phyloP scores from a whole-genome alignment of 2,797 vertebrate genomes.

The Helicolenus hilgendorfi region DNA sequence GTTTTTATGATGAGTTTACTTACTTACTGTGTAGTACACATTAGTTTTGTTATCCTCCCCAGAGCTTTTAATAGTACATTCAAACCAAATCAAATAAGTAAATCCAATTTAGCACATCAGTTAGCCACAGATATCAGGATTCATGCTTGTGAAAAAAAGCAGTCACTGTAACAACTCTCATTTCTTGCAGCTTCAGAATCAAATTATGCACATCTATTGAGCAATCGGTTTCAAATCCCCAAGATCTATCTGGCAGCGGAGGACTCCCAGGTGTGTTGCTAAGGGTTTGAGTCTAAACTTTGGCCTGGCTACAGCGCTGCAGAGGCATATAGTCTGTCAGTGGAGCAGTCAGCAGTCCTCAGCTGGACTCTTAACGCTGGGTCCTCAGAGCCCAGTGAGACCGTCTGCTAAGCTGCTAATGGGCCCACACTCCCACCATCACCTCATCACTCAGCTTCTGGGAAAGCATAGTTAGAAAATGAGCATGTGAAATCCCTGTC shows the following conservation, averaged over 20 bases:
- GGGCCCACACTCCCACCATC: constrained; percentile 37
- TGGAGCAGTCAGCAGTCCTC: constrained; percentile 11
- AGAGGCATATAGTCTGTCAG: constrained; percentile 21
- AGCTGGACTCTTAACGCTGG: constrained; percentile 35
- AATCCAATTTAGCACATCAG: constrained; percentile 20
- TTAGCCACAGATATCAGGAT: constrained; percentile 6
- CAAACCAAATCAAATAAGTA: constrained; percentile 4
- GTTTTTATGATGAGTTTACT: background rate
- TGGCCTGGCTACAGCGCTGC: constrained; percentile 5
- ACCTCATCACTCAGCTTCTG: constrained; percentile 62
- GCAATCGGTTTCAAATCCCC: constrained; percentile 1
- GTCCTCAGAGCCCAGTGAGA: constrained; percentile 37
- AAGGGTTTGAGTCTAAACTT: constrained; percentile 37
- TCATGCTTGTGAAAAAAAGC: background rate
- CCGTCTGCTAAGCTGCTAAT: constrained; percentile 56
- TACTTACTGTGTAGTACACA: background rate
- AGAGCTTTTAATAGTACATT: background rate
- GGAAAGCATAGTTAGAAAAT: constrained; percentile 26
- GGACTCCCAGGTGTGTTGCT: constrained; percentile 40
- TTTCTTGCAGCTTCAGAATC: background rate
- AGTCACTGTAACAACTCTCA: background rate
- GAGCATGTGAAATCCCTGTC: constrained; percentile 4
- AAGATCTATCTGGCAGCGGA: background rate
- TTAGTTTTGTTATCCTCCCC: background rate
- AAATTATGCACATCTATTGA: constrained; percentile 37